phyloP scores from a whole-genome alignment of 2,888 invertebrate species.

The Drosophila putrida region DNA sequence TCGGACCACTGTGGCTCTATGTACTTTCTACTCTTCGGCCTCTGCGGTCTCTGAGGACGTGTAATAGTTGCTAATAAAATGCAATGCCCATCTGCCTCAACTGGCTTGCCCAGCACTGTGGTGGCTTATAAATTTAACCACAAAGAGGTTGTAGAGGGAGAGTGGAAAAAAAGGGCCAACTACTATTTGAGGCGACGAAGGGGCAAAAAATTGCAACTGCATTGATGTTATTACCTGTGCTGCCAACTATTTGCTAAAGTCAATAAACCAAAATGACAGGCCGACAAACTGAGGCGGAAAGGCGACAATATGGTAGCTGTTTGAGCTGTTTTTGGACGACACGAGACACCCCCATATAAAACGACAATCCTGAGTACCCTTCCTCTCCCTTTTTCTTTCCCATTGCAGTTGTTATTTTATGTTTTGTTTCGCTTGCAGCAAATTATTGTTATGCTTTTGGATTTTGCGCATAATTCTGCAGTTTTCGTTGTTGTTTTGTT shows the following conservation, averaged over 20 bases:
- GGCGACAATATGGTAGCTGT: constrained; percentile 40
- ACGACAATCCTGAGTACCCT: not conserved
- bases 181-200: constrained; percentile 7
- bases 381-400: not conserved
- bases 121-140: constrained; percentile 47
- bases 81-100: constrained; percentile 71
- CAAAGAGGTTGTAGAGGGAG: constrained; percentile 2
- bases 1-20: constrained; percentile 34
- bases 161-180: constrained; percentile 7
- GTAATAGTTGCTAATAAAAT: constrained; percentile 80
- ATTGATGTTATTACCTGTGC: constrained; percentile 82
- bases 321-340: constrained; percentile 1
- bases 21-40: constrained; percentile 13
- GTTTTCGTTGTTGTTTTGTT: constrained; percentile 50
- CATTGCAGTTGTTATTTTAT: constrained; percentile 51
- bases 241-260: constrained; percentile 80
- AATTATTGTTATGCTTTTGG: constrained; percentile 80
- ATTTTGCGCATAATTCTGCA: constrained; percentile 79
- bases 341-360: constrained; percentile 27
- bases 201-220: constrained; percentile 79
- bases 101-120: constrained; percentile 4
- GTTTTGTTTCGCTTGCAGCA: constrained; percentile 53
- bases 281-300: constrained; percentile 37
- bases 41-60: constrained; percentile 58
- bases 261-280: constrained; percentile 79